Evolutionary conservation across 2,797 vertebrate species (phyloP).

Genomic region (Scolopax bukidnonensis): DNA sequence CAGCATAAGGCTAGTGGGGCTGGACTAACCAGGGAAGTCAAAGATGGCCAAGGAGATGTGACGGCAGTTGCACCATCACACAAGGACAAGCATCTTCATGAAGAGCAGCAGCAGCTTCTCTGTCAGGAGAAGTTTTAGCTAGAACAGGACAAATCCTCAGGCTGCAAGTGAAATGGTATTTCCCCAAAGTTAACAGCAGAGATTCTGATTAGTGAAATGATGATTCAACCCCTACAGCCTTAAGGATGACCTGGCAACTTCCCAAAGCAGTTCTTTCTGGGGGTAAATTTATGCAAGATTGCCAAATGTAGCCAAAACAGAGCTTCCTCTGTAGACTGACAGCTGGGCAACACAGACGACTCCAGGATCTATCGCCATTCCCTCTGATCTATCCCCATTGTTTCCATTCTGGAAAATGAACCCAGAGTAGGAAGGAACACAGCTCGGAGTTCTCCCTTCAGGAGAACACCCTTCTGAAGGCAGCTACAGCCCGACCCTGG

Average conservation of each 20-base stretch:
- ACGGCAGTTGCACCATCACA: background rate
- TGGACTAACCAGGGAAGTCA: background rate
- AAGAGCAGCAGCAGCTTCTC: background rate
- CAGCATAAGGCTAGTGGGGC: accelerated
- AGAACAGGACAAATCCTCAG: background rate
- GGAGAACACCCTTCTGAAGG: background rate
- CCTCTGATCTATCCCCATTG: background rate
- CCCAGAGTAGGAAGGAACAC: background rate
- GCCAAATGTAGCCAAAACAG: background rate
- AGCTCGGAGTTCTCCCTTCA: background rate
- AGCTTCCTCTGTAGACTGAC: background rate
- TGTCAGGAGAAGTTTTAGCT: background rate
- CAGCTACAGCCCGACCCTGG: accelerated
- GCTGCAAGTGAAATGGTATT: background rate
- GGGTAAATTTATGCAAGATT: background rate
- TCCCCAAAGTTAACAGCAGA: background rate
- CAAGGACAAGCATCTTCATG: accelerated
- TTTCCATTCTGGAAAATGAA: background rate
- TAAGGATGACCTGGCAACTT: background rate
- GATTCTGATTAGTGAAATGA: background rate
- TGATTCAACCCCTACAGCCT: background rate
- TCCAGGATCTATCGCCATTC: background rate
- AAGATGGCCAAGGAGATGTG: background rate
- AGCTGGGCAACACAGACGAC: background rate
- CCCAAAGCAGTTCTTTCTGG: background rate